Conservation (phyloP, 2,888 invertebrate genomes). For the Caenorhabditis sinica region DNA sequence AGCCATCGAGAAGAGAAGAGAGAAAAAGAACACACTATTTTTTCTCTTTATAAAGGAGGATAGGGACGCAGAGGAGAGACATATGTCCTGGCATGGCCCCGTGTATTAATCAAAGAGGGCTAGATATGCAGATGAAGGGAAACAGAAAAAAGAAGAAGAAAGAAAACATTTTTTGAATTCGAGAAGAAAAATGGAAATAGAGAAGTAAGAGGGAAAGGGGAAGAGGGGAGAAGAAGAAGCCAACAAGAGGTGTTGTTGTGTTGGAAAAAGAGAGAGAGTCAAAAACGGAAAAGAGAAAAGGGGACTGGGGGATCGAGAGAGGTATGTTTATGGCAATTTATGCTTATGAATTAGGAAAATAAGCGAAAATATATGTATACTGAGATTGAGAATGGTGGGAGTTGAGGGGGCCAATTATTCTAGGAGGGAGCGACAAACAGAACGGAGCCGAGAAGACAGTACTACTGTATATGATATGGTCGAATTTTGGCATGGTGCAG, state of each 20-base stretch:
- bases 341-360: slow-evolving; percentile 21
- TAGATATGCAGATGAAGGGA: not conserved
- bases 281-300: not conserved
- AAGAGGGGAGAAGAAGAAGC: not conserved
- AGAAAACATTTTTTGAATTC: not conserved
- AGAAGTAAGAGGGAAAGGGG: not conserved
- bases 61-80: too few relatives aligned
- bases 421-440: too few relatives aligned
- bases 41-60: too few relatives aligned
- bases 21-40: too few relatives aligned
- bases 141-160: not conserved
- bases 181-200: not conserved
- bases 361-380: not conserved
- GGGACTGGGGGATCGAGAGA: not conserved
- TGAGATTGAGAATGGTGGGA: too few relatives aligned
- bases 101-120: too few relatives aligned
- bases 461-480: too few relatives aligned
- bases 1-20: too few relatives aligned
- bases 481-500: too few relatives aligned
- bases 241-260: slow-evolving; percentile 9
- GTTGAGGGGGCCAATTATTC: too few relatives aligned
- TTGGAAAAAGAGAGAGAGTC: not conserved
- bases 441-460: too few relatives aligned
- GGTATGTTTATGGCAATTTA: slow-evolving; percentile 7
- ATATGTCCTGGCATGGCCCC: too few relatives aligned